Conservation (phyloP, 2,888 invertebrate genomes). For the Troides helena region DNA sequence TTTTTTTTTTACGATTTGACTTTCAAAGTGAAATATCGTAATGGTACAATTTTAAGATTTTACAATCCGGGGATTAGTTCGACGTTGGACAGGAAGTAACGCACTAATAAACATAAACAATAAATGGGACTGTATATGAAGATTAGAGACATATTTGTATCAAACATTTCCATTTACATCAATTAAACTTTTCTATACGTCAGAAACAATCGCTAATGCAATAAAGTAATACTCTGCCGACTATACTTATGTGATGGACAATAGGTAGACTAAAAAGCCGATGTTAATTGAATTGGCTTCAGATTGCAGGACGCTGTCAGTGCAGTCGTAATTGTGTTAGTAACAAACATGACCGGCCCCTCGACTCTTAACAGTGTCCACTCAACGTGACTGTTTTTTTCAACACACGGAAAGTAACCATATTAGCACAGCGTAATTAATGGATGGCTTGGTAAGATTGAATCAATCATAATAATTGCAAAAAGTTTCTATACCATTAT, state of each 20-base stretch:
- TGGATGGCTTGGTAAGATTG: background rate
- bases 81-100: too few species aligned
- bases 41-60: too few species aligned
- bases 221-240: slow-evolving; percentile 10
- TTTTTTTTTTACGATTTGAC: too few species aligned
- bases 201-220: background rate
- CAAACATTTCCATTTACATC: background rate
- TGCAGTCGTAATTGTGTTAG: slow-evolving; percentile 68
- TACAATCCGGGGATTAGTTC: too few species aligned
- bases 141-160: background rate
- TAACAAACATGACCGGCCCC: slow-evolving; percentile 60
- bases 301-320: slow-evolving; percentile 68
- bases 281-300: slow-evolving; percentile 75
- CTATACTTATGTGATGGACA: slow-evolving; percentile 36
- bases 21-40: too few species aligned
- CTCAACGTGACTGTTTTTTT: slow-evolving; percentile 50
- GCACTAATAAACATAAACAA: too few species aligned
- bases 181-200: background rate
- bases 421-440: background rate
- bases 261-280: slow-evolving; percentile 67
- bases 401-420: slow-evolving; percentile 38
- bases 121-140: too few species aligned
- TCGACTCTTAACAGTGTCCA: slow-evolving; percentile 50
- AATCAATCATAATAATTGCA: background rate
- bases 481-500: background rate